phyloP scores from a whole-genome alignment of 1,140 invertebrate genomes.

The Harpegnathos saltator region DNA sequence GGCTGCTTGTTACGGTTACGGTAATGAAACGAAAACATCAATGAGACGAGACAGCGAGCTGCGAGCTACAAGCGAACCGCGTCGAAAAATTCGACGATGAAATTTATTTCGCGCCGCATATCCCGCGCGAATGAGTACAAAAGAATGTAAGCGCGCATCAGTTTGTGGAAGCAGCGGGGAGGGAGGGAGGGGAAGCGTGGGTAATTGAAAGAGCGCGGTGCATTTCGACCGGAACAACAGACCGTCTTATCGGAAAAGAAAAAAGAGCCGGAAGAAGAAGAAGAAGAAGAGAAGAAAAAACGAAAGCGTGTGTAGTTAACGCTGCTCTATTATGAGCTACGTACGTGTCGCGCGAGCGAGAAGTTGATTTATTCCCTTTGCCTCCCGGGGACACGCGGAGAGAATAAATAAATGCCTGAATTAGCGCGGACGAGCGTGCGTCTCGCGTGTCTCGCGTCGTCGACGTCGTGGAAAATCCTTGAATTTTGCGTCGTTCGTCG shows the following conservation, averaged over 20 bases:
- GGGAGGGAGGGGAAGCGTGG: too few relatives aligned
- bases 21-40: constrained; percentile 59
- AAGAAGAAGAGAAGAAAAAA: too few relatives aligned
- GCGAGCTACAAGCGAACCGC: too few relatives aligned
- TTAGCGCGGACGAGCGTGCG: constrained; percentile 15
- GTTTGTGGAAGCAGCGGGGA: too few relatives aligned
- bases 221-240: too few relatives aligned
- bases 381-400: constrained; percentile 1
- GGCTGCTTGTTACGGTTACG: constrained; percentile 28
- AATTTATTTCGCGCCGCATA: too few relatives aligned
- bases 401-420: constrained; percentile 53
- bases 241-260: too few relatives aligned
- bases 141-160: too few relatives aligned
- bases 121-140: too few relatives aligned
- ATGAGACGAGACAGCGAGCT: neutral
- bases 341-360: neutral
- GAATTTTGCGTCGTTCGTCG: constrained; percentile 15
- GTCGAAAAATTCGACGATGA: too few relatives aligned
- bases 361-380: constrained; percentile 44
- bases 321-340: neutral
- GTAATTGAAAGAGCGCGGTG: too few relatives aligned
- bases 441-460: constrained; percentile 15
- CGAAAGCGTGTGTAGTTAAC: neutral
- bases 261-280: too few relatives aligned
- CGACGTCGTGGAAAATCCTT: constrained; percentile 18